A percentile compares a stretch with the other conserved stretches of the same genome.
Evolutionary conservation across 2,797 vertebrate genomes (phyloP).

Genomic region (Microhierax caerulescens): DNA sequence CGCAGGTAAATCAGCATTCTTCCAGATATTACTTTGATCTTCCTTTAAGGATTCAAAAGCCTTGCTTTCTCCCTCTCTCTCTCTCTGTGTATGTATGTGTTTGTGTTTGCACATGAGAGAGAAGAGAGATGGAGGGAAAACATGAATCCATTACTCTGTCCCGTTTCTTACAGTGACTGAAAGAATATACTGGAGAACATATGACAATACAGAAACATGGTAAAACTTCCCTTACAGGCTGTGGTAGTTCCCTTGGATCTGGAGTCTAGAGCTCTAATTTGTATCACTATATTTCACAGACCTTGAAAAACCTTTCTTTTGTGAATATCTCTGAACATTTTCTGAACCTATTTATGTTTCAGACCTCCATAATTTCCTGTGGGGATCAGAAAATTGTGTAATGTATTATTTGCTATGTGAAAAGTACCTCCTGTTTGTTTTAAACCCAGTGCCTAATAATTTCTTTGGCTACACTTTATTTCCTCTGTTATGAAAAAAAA

Average conservation of each 20-base stretch:
- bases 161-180: neutral
- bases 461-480: neutral
- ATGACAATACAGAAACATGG: neutral
- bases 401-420: neutral
- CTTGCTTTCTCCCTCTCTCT: neutral
- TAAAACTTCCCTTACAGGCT: neutral
- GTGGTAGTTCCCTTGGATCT: neutral
- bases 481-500: neutral
- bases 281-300: neutral
- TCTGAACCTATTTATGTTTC: neutral
- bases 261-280: neutral
- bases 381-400: neutral
- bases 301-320: neutral
- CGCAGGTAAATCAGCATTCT: neutral
- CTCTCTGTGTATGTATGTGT: accelerated
- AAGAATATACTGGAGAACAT: neutral
- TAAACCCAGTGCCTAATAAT: neutral
- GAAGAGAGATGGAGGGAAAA: neutral
- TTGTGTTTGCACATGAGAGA: neutral
- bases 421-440: neutral
- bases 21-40: neutral
- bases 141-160: neutral
- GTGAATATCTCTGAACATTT: neutral
- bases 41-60: neutral
- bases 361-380: neutral